Evolutionary conservation across 1,140 invertebrate genomes (phyloP), one percentile per base, ranked within the genome.

Genomic region (Aethina tumida): DNA sequence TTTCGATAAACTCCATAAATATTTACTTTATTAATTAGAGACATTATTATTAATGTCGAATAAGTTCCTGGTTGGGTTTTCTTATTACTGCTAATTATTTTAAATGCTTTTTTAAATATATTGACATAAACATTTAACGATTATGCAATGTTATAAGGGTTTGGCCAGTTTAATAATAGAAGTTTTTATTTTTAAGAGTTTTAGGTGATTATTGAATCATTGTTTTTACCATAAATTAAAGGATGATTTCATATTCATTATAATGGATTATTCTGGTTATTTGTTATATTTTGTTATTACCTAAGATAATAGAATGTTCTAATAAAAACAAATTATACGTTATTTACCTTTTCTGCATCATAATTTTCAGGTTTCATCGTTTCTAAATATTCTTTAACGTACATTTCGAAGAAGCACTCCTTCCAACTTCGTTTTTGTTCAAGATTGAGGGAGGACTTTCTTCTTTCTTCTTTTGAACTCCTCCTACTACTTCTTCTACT

Each of bases 301-400:
- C 5, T 1, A 12, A 5, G 8, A 24, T 18, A 36, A 5, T 26
- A 2, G 21, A 12, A 31, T 9, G 22, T 9, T 7, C 12, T 24
- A 24, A 8, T 5, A 19, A 7, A 12, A 27, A 26, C 3, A 28
- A 2, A 25, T 26, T 4, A 34, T n/a, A n/a, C n/a, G n/a, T n/a
- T n/a, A 35, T 18, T 15, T 45, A 67, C 65, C 56, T 65, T 66
- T 58, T 67, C 67, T 6, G 65, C 61, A 41, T 67, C 62, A 40
- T 69, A 69, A 26, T 62, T 50, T 18, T 62, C 56, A 16, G 67
- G 67, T 55, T 65, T 66, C 52, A 67, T 60, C 47, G 63, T 63
- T 55, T 68, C 65, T 35, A 69, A 56, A 40, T 64, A 54, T 39
- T 67, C 59, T 12, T 62, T 56, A 35, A 64, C 62, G 51, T 67